These are phyloP conservation scores for Limnephilus marmoratus DNA, from an alignment of 2,888 invertebrate genomes.

Conservation along the genomic window DNA sequence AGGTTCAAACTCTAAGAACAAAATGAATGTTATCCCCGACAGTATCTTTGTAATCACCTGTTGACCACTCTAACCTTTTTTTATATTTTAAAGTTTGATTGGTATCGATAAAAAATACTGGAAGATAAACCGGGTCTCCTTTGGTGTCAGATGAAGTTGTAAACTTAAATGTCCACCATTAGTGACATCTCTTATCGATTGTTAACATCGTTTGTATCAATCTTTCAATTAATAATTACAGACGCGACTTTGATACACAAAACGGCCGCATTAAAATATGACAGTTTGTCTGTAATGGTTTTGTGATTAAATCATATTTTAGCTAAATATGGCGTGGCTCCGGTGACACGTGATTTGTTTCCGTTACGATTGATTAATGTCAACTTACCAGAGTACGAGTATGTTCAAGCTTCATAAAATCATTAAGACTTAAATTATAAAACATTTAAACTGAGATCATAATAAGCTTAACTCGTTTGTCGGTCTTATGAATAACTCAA, in stretches of 20 bases:
- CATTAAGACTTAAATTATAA: background rate
- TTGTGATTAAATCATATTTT: slow-evolving; percentile 62
- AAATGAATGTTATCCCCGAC: slow-evolving; percentile 57
- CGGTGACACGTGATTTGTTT: slow-evolving; percentile 20
- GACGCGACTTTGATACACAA: slow-evolving; percentile 61
- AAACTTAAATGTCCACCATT: slow-evolving; percentile 66
- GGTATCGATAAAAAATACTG: slow-evolving; percentile 61
- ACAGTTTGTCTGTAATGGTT: slow-evolving; percentile 61
- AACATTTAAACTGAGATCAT: background rate
- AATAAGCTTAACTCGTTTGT: background rate
- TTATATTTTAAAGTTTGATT: slow-evolving; percentile 57
- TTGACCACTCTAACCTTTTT: slow-evolving; percentile 59
- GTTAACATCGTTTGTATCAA: slow-evolving; percentile 62
- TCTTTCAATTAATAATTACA: slow-evolving; percentile 64
- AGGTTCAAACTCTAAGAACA: slow-evolving; percentile 30
- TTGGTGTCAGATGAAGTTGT: slow-evolving; percentile 66
- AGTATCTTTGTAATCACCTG: slow-evolving; percentile 62
- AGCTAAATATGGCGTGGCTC: slow-evolving; percentile 47
- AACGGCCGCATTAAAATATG: slow-evolving; percentile 63
- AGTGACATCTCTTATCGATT: slow-evolving; percentile 66
- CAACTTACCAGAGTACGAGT: background rate
- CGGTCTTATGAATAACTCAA: background rate
- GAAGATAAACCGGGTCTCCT: slow-evolving; percentile 61
- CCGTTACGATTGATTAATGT: slow-evolving; percentile 31
- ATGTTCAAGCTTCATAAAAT: background rate